Base-by-base conservation (phyloP, 2,888 invertebrate species). In the Limnephilus marmoratus region DNA sequence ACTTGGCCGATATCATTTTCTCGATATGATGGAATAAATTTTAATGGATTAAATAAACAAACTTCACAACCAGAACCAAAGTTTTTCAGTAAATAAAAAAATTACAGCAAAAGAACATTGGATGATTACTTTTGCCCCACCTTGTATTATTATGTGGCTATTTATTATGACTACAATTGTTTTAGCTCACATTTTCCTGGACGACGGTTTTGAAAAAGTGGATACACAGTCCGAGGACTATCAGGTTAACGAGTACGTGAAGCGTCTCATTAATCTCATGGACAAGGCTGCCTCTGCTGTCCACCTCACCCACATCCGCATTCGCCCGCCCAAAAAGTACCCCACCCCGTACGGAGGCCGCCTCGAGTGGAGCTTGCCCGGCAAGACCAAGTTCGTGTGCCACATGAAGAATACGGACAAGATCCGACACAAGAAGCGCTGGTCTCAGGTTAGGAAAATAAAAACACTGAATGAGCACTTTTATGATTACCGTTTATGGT, bases 331-430 rank as follows among this genome's bases (percentile, higher is more conserved):
- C 2, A 98, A 98, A 94, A 99, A 98, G 95, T 97, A 97, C 93
- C 98, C 98, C 0, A 99, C 99, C 0, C 99, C 99, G 0, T 99
- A 99, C 94, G 99, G 99, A 24, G 99, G 99, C 87, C 97, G 99
- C 91, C 96, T 99, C 92, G 97, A 98, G 0, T 99, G 99, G 99
- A 98, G 98, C 0, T 96, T 99, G 93, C 99, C 99, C 0, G 99
- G 99, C 91, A 99, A 99, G 96, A 99, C 99, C 7, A 98, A 99
- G 95, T 98, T 99, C 97, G 98, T 99, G 93, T 98, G 99, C n/a
- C 99, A 99, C 95, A 96, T 99, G 94, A 99, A 99, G 95, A 99
- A 99, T 95, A 99, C 99, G 95, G 97, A 98, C 95, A 99, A 98
- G 95, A 99, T 99, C 94, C 97, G 99, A 94, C 99, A 99, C 96